Conservation (phyloP, 2,113 vertebrate species). For the mouse (Mus musculus) region DNA sequence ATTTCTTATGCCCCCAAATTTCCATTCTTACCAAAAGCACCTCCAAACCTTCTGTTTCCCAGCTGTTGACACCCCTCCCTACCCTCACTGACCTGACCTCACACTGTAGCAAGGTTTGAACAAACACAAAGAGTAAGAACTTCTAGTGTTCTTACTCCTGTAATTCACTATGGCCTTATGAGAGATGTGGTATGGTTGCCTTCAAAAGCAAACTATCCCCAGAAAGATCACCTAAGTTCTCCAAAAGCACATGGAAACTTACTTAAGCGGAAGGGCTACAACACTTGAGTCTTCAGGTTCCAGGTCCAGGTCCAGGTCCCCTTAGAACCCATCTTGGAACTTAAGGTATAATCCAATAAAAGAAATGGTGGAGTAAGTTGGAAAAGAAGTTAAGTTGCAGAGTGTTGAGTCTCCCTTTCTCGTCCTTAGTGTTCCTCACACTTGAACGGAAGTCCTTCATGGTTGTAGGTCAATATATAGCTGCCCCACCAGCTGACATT, state of each 20-base stretch:
- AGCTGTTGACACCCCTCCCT: not conserved
- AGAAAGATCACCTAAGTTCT: slow-evolving; percentile 2
- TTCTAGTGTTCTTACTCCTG: not conserved
- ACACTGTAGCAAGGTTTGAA: not conserved
- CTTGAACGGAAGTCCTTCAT: not conserved
- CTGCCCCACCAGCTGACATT: not conserved
- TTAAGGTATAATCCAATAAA: not conserved
- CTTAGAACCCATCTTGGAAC: not conserved
- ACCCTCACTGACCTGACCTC: not conserved
- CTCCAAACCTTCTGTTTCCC: not conserved
- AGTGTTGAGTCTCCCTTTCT: not conserved
- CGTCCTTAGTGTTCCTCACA: not conserved
- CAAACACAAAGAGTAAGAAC: not conserved
- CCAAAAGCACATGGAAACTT: slow-evolving; percentile 32
- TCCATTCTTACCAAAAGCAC: not conserved
- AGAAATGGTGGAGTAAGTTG: not conserved
- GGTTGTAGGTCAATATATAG: not conserved
- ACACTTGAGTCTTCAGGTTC: not conserved
- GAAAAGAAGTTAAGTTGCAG: not conserved
- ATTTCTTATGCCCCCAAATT: not conserved
- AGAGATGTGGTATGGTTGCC: not conserved
- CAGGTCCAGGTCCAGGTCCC: not conserved
- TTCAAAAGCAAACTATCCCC: slow-evolving; percentile 13
- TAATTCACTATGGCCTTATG: not conserved
- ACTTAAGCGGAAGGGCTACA: not conserved